Conservation (phyloP, 2,888 invertebrate species). For the Agrilus cyanescens region DNA sequence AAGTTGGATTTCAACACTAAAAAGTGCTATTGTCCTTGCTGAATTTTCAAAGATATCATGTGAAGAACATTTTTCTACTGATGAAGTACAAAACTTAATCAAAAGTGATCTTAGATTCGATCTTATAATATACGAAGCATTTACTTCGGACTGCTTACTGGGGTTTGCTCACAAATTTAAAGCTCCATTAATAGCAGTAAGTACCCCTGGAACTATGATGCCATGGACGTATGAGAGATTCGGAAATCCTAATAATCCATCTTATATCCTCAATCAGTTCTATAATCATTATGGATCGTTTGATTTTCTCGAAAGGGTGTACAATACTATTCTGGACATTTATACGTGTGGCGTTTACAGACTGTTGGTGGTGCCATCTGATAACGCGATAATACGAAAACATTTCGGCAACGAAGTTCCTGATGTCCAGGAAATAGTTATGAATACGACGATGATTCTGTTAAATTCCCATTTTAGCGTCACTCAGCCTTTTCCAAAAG, state of each 20-base stretch:
- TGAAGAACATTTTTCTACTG: constrained; percentile 18
- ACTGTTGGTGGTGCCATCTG: constrained; percentile 40
- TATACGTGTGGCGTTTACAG: constrained; percentile 20
- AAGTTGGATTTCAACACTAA: constrained; percentile 1
- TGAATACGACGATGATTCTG: constrained; percentile 35
- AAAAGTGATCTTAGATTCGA: constrained; percentile 44
- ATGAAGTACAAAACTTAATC: constrained; percentile 30
- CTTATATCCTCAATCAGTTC: constrained; percentile 39
- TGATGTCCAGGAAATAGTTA: constrained; percentile 35
- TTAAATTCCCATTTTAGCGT: constrained; percentile 37
- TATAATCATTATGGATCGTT: constrained; percentile 27
- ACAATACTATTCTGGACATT: constrained; percentile 31
- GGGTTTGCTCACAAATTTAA: constrained; percentile 49
- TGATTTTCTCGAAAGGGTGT: constrained; percentile 30
- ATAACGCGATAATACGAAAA: constrained; percentile 30
- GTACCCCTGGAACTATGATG: constrained; percentile 39
- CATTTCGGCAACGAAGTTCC: constrained; percentile 36
- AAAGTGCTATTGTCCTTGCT: constrained; percentile 2
- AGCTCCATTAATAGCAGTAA: constrained; percentile 46
- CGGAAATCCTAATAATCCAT: constrained; percentile 39
- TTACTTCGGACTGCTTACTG: constrained; percentile 57
- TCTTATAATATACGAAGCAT: constrained; percentile 53
- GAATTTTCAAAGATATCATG: constrained; percentile 8
- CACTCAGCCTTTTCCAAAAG: constrained; percentile 34
- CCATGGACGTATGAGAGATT: constrained; percentile 39